A percentile compares a stretch with the other conserved stretches of the same genome.
Evolutionary conservation across 2,888 invertebrate species (phyloP).

Genomic region (Scaptodrosophila latifasciaeformis): DNA sequence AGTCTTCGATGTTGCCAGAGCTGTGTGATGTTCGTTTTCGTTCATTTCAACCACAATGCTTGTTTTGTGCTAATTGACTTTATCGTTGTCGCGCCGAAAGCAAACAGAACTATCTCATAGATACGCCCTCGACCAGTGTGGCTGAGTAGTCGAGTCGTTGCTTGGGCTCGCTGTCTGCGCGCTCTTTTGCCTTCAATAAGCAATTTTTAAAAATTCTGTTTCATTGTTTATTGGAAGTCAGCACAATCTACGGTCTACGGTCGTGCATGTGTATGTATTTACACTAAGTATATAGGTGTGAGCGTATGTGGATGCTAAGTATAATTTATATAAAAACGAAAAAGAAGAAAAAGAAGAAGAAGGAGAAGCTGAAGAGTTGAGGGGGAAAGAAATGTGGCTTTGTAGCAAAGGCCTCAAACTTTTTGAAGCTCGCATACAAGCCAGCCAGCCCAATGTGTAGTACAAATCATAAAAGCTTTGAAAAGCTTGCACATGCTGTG

Average conservation of each 20-base stretch:
- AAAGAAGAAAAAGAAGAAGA: not conserved
- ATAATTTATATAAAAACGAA: not conserved
- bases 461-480: too few species aligned
- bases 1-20: slow-evolving; percentile 1
- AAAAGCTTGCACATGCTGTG: too few species aligned
- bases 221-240: slow-evolving; percentile 13
- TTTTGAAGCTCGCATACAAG: not conserved
- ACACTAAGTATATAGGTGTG: not conserved
- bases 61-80: slow-evolving; percentile 60
- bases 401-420: too few species aligned
- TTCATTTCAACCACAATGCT: slow-evolving; percentile 28
- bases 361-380: too few species aligned
- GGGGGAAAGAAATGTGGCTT: too few species aligned
- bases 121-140: slow-evolving; percentile 4
- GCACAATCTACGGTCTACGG: slow-evolving; percentile 32
- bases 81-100: slow-evolving; percentile 52
- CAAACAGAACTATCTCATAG: slow-evolving; percentile 62
- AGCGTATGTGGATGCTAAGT: not conserved
- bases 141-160: slow-evolving; percentile 13
- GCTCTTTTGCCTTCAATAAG: slow-evolving; percentile 3
- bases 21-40: not conserved
- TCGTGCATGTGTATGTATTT: not conserved
- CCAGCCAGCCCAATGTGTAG: too few species aligned
- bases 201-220: slow-evolving; percentile 18
- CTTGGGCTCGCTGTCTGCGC: not conserved